Evolutionary conservation across 2,797 vertebrate species (phyloP).

Genomic region (Centropyge bicolor): DNA sequence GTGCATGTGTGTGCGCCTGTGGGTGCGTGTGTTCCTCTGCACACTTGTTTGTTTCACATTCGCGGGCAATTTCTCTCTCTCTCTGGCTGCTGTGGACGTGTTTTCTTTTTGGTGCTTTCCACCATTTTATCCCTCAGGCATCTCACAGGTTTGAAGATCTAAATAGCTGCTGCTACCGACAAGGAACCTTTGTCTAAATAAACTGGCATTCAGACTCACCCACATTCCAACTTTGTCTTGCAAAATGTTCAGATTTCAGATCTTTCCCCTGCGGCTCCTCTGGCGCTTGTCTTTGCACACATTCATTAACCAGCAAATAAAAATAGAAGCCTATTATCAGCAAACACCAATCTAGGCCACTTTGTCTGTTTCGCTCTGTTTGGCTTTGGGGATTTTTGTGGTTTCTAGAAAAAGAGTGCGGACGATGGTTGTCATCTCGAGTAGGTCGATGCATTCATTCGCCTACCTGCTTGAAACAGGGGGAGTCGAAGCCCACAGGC

Average conservation of each 20-base stretch:
- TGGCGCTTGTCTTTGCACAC: constrained; percentile 54
- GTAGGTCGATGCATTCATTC: background rate
- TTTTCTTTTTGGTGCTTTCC: constrained; percentile 37
- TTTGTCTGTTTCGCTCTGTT: constrained; percentile 15
- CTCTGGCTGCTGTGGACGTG: constrained; percentile 3
- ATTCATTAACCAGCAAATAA: constrained; percentile 35
- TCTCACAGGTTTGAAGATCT: constrained; percentile 33
- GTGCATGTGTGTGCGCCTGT: constrained; percentile 8
- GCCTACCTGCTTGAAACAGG: too few species aligned
- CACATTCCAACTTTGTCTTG: constrained; percentile 38
- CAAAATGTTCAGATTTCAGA: constrained; percentile 61
- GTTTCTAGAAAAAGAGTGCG: constrained; percentile 5
- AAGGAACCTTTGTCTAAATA: constrained; percentile 59
- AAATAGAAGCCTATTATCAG: constrained; percentile 3
- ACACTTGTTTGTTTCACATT: constrained; percentile 23
- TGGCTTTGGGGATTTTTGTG: constrained; percentile 19
- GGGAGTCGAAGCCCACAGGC: background rate
- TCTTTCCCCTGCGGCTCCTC: constrained; percentile 26
- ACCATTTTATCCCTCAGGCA: constrained; percentile 29
- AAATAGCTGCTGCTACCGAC: constrained; percentile 38
- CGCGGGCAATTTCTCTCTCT: background rate
- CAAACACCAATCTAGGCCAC: constrained; percentile 5
- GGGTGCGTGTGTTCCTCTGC: background rate
- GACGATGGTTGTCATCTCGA: constrained; percentile 12
- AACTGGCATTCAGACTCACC: constrained; percentile 25